phyloP scores from a whole-genome alignment of 2,113 vertebrate genomes.

The Myrmophylax atrothorax region DNA sequence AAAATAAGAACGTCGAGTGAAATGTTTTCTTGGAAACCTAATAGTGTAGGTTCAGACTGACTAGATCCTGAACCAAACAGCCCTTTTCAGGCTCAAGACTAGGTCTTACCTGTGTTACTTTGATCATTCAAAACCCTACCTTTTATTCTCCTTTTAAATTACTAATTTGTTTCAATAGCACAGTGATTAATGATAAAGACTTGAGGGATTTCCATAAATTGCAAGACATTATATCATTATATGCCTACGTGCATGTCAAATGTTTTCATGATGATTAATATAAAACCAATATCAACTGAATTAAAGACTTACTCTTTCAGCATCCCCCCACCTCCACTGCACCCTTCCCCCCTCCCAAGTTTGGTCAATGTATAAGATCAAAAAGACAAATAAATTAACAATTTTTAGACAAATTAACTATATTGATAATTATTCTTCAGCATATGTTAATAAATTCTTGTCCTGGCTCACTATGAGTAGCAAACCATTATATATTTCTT shows the following conservation, averaged over 20 bases:
- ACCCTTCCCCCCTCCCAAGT: not conserved
- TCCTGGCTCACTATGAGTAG: not conserved
- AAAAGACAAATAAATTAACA: not conserved
- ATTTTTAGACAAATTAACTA: conserved; percentile 26
- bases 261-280: not conserved
- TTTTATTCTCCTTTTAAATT: not conserved
- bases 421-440: not conserved
- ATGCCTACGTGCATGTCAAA: not conserved
- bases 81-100: not conserved
- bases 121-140: accelerated
- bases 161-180: not conserved
- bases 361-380: not conserved
- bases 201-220: not conserved
- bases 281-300: not conserved
- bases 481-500: not conserved
- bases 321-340: too few species aligned
- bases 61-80: not conserved
- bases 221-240: not conserved
- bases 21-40: not conserved
- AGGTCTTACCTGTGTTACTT: not conserved
- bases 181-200: not conserved
- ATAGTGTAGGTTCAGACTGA: not conserved
- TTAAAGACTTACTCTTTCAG: not conserved
- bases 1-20: not conserved
- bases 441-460: conserved; percentile 13